Conservation (phyloP, 2,888 invertebrate species). For the Galerucella calmariensis region DNA sequence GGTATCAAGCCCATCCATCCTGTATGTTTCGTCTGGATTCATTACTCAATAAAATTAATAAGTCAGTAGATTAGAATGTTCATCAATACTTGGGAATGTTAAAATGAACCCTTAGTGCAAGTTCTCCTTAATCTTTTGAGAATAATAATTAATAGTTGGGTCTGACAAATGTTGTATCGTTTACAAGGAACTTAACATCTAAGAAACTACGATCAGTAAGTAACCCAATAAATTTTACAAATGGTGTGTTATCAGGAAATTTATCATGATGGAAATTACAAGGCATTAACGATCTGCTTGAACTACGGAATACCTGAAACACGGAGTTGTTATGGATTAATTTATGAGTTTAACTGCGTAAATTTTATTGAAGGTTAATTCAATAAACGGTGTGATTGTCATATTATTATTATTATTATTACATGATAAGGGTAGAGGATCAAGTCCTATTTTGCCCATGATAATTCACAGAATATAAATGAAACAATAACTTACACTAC, state of each 20-base stretch:
- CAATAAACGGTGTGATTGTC: background rate
- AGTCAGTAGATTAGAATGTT: background rate
- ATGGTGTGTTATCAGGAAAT: constrained; percentile 1
- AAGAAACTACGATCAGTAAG: background rate
- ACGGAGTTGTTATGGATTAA: background rate
- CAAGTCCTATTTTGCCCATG: too few relatives aligned
- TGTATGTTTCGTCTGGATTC: background rate
- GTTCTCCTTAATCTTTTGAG: background rate
- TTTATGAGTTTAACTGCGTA: background rate
- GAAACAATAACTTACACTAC: too few relatives aligned
- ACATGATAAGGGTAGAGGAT: too few relatives aligned
- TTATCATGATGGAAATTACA: background rate
- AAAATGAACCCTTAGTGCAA: background rate
- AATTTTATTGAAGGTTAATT: background rate
- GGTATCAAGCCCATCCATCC: too few relatives aligned
- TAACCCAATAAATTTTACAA: background rate
- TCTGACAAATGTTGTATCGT: constrained; percentile 12
- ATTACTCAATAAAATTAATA: background rate
- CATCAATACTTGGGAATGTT: constrained; percentile 2
- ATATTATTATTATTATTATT: too few relatives aligned
- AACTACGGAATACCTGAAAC: background rate
- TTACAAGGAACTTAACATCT: constrained; percentile 5
- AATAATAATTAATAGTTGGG: constrained; percentile 15
- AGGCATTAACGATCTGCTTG: background rate
- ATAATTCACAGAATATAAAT: too few relatives aligned